phyloP scores from a whole-genome alignment of 2,888 invertebrate genomes.

The Elysia crispata region DNA sequence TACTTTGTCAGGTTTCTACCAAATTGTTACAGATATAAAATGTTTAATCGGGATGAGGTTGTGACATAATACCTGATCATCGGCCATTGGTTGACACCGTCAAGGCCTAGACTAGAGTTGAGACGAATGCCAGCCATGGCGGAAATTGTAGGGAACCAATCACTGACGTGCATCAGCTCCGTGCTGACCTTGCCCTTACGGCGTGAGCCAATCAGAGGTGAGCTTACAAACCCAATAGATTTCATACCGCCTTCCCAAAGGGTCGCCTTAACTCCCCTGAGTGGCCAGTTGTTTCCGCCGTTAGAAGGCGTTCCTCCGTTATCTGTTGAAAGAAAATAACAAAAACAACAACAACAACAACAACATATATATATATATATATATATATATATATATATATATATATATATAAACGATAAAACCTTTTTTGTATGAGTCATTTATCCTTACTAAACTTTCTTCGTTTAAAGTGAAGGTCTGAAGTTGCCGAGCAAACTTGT shows the following conservation, averaged over 20 bases:
- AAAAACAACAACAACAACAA: no score
- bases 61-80: conserved; percentile 66
- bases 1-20: conserved; percentile 59
- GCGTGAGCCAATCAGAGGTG: conserved; percentile 53
- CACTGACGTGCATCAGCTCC: conserved; percentile 72
- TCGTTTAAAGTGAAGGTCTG: no score
- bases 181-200: conserved; percentile 48
- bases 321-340: conserved; percentile 77
- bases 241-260: conserved; percentile 76
- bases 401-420: no score
- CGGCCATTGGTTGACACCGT: conserved; percentile 72
- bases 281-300: conserved; percentile 76
- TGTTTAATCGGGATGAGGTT: conserved; percentile 68
- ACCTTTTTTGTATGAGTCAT: no score
- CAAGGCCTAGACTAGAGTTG: conserved; percentile 63
- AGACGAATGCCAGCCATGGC: conserved; percentile 66
- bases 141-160: conserved; percentile 74
- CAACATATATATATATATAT: no score
- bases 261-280: conserved; percentile 74
- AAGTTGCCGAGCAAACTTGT: no score
- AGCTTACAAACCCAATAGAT: conserved; percentile 73
- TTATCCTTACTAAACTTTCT: no score
- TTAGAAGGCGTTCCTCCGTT: conserved; percentile 74
- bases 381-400: no score
- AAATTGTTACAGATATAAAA: conserved; percentile 48